Base-by-base conservation (phyloP, 2,888 invertebrate species). In the Eurois occulta region DNA sequence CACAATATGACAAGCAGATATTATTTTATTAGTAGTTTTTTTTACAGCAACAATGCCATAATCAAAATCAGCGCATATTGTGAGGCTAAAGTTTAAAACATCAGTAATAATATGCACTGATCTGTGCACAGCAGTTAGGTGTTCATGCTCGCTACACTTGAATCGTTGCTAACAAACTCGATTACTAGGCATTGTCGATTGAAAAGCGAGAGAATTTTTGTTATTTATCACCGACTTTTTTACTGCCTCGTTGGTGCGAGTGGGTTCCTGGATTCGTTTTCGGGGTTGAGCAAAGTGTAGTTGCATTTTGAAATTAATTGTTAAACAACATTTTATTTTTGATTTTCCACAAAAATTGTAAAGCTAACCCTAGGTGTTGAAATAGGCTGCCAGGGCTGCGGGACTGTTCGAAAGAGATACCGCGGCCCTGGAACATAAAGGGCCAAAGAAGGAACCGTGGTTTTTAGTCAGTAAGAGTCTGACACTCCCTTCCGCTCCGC, bases 141-240 rank as follows among this genome's bases (percentile, higher is more conserved):
- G 87, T 91, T 90, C 88, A 91, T 86, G 89, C 89, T 88, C 81
- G 75, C 88, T 87, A 84, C 87, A 88, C 87, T 81, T 91, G 92
- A 92, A 93, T 91, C 87, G 91, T 88, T 83, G 90, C 88, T 93
- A 92, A 93, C 91, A 90, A 92, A 90, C 90, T 82, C 43, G 11
- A 28, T 48, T 89, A 91, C 90, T 70, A 78, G n/a, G 65, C 38
- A 78, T 84, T 86, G 67, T 86, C 87, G 86, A 87, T 66, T 74
- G 52, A 16, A 79, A 65, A 62, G 73, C 62, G 65, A 77, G 58
- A 24, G 46, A 10, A 35, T 32, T 58, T 58, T 28, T 7, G 21
- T 10, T 32, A n/a, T 60, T 21, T 32, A 10, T 21, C 60, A 60
- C 60, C 4, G 11, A 16, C 13, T 64, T 35, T 28, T 38, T 24